phyloP scores from a whole-genome alignment of 2,113 vertebrate species.

The Typhlomys cinereus region DNA sequence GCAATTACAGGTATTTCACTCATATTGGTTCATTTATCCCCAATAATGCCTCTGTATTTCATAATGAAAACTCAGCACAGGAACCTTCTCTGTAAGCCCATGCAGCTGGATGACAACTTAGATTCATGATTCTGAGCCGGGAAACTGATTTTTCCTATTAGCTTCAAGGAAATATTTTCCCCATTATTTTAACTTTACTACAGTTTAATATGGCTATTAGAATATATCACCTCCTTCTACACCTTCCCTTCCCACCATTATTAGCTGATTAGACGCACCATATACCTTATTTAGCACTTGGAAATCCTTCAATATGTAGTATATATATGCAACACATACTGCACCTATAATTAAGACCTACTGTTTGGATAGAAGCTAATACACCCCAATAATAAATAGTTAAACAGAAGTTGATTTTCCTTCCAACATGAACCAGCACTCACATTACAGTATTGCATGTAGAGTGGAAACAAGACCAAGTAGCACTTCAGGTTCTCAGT shows the following conservation, averaged over 20 bases:
- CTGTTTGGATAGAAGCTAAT: conserved; percentile 15
- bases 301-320: conserved; percentile 55
- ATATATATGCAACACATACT: conserved; percentile 11
- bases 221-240: conserved; percentile 60
- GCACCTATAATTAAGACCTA: conserved; percentile 30
- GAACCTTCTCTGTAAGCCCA: conserved; percentile 52
- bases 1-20: conserved; percentile 73
- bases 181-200: conserved; percentile 67
- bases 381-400: conserved; percentile 47
- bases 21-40: conserved; percentile 68
- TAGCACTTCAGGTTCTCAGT: not conserved
- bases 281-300: conserved; percentile 64
- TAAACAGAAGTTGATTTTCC: conserved; percentile 55
- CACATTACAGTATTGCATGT: not conserved
- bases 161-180: conserved; percentile 70
- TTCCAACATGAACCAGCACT: not conserved
- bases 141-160: conserved; percentile 75
- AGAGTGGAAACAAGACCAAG: conserved; percentile 1
- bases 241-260: not conserved
- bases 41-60: conserved; percentile 73
- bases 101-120: conserved; percentile 73
- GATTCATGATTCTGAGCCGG: conserved; percentile 60
- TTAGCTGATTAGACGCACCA: conserved; percentile 43
- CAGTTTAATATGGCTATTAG: conserved; percentile 68
- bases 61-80: conserved; percentile 71